Conservation (phyloP, 2,888 invertebrate species). For the Ernsta delagoae region DNA sequence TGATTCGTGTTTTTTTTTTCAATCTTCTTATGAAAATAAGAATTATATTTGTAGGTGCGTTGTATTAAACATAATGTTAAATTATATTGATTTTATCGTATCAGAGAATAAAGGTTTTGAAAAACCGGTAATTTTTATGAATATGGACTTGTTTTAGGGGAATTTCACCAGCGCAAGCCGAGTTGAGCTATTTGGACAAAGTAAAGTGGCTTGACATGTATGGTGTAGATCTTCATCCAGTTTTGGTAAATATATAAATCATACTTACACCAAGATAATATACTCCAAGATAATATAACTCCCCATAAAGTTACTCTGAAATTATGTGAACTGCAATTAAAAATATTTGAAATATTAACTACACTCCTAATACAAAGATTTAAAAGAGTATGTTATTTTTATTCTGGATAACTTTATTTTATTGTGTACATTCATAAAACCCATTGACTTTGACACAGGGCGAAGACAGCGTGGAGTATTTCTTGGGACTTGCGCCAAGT, state of each 20-base stretch:
- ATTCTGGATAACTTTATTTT: too few species aligned
- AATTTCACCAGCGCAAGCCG: slow-evolving; percentile 95
- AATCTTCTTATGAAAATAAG: too few species aligned
- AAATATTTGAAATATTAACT: too few species aligned
- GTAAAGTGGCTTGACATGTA: slow-evolving; percentile 99
- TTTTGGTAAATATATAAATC: slow-evolving; percentile 88
- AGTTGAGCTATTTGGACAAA: slow-evolving; percentile 97
- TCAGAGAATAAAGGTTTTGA: too few species aligned
- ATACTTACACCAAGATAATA: too few species aligned
- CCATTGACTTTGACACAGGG: slow-evolving; percentile 85
- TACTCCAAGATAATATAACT: too few species aligned
- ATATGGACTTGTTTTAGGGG: slow-evolving; percentile 84
- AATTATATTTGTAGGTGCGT: too few species aligned
- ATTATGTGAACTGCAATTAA: too few species aligned
- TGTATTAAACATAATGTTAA: too few species aligned
- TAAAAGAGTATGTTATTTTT: background rate
- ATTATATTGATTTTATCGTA: too few species aligned
- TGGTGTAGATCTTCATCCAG: slow-evolving; percentile 98
- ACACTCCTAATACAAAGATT: background rate
- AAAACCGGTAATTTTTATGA: background rate
- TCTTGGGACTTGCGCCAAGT: slow-evolving; percentile 97
- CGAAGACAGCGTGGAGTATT: slow-evolving; percentile 98
- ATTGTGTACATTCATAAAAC: background rate
- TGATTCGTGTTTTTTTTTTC: too few species aligned
- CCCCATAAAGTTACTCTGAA: too few species aligned